Percentiles rank a stretch among this genome's conserved stretches.
Conservation (phyloP, 2,797 vertebrate genomes). For the Heliangelus exortis region DNA sequence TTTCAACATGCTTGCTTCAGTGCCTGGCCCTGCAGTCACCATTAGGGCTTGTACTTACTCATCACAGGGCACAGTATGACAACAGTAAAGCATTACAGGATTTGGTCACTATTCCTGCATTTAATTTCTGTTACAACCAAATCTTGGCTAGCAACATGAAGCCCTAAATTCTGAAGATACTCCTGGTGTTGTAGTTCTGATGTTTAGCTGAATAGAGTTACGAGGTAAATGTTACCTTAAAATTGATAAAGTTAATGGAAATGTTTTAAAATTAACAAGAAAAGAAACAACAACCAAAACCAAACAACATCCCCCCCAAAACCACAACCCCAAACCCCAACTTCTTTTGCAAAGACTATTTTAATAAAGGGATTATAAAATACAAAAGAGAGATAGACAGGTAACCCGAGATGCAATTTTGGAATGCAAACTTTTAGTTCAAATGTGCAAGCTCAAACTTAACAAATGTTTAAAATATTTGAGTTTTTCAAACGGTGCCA, state of each 20-base stretch:
- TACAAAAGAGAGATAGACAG: constrained; percentile 66
- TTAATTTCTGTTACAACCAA: constrained; percentile 8
- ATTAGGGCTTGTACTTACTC: neutral
- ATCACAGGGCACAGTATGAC: neutral
- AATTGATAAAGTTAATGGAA: constrained; percentile 31
- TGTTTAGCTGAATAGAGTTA: neutral
- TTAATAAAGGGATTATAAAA: constrained; percentile 78
- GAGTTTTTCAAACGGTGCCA: constrained; percentile 83
- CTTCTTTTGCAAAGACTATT: constrained; percentile 58
- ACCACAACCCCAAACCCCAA: neutral
- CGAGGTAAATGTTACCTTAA: neutral
- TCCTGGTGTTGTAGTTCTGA: constrained; percentile 9
- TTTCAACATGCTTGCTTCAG: neutral
- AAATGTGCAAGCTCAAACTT: constrained; percentile 85
- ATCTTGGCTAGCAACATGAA: neutral
- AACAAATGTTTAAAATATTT: constrained; percentile 88
- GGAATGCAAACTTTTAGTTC: constrained; percentile 78
- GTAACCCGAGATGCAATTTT: constrained; percentile 80
- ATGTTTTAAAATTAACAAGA: constrained; percentile 44
- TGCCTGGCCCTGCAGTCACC: neutral
- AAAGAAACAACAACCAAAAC: neutral
- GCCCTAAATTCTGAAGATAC: constrained; percentile 8
- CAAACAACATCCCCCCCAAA: neutral
- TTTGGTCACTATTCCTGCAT: neutral
- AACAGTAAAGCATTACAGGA: neutral